Conservation (phyloP, 1,140 invertebrate genomes). For the Drosophila setifemur region DNA sequence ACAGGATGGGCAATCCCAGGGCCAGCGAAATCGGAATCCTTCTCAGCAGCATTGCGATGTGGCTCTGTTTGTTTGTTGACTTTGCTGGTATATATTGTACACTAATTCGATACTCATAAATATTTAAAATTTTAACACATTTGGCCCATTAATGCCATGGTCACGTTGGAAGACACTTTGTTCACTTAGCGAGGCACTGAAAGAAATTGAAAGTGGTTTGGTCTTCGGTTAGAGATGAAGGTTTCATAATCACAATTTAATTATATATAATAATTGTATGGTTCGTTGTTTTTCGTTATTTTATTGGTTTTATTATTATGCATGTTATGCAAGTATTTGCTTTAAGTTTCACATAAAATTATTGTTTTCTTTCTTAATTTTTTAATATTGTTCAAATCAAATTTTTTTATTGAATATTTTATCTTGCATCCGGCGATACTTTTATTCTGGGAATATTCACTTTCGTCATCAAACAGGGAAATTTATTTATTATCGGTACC, state of each 20-base stretch:
- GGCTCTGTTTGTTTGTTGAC: neutral
- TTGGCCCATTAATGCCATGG: conserved; percentile 29
- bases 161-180: conserved; percentile 29
- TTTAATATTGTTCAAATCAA: neutral
- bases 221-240: neutral
- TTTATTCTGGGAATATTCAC: too few species aligned
- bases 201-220: neutral
- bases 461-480: neutral
- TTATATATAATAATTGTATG: too few species aligned
- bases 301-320: neutral
- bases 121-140: conserved; percentile 36
- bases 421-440: too few species aligned
- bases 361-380: neutral
- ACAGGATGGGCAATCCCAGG: neutral
- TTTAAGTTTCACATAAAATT: neutral
- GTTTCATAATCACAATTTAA: too few species aligned
- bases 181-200: conserved; percentile 34
- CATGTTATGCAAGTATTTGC: too few species aligned
- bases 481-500: neutral
- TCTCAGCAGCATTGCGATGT: neutral
- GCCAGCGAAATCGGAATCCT: neutral
- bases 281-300: neutral
- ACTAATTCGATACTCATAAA: conserved; percentile 22
- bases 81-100: conserved; percentile 3
- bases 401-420: neutral